Base-by-base conservation (phyloP, 2,888 invertebrate species). In the Chydorus sphaericus region DNA sequence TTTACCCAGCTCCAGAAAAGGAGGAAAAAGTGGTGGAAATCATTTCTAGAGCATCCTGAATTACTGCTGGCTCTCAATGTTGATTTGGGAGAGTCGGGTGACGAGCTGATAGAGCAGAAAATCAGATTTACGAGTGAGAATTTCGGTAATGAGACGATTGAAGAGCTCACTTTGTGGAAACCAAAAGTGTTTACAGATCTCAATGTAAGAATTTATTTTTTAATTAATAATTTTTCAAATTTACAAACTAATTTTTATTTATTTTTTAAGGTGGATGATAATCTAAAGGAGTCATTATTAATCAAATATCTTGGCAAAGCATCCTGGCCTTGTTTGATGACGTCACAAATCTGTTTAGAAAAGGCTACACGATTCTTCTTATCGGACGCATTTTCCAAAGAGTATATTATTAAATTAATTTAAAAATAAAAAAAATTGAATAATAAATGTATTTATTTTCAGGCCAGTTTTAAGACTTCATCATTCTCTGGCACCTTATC, bases 401-500 rank as follows among this genome's bases (percentile, higher is more conserved):
- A 28, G 11, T 28, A 29, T 3, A 50, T 20, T 29, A 28, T 18
- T 38, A 44, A 28, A 31, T 30, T 28, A 28, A 30, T 28, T 20
- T 26, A 11, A 26, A 14, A 28, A 30, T 5, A 8, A 10, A 20
- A 28, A 18, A 11, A 7, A 18, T 36, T 44, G 7, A 48, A 28
- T 48, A 16, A 14, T 31, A n/a, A 16, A 5, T 14, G 8, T 8
- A 44, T 44, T 14, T 16, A 8, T 44, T 44, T 18, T 30, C 20
- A 29, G 31, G n/a, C 11, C 48, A 16, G 31, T 31, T n/a, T 23
- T 59, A 11, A 26, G 23, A 7, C 48, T 59, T 20, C 54, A 57
- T 23, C 18, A 53, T 26, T 28, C 38, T 30, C 23, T 59, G 30
- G 56, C 59, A 2, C 59, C 59, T 7, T 58, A 50, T 36, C 39